phyloP scores from a whole-genome alignment of 2,113 vertebrate species.

The Probosciger aterrimus region DNA sequence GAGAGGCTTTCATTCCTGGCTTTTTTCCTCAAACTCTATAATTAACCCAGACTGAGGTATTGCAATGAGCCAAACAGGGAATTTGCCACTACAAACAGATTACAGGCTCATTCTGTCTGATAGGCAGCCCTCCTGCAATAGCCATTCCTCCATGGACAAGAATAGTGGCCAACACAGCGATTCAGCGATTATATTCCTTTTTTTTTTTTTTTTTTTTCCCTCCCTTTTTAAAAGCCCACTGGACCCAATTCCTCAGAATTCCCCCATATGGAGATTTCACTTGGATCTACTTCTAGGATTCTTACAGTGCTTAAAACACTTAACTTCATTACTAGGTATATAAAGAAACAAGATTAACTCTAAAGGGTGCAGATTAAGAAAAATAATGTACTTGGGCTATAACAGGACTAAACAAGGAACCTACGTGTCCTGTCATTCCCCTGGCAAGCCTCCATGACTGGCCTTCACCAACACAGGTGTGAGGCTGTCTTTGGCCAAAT shows the following conservation, averaged over 20 bases:
- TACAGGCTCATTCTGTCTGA: not conserved
- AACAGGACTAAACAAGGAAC: not conserved
- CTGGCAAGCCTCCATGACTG: fast-evolving
- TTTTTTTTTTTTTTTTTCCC: not conserved
- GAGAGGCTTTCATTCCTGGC: not conserved
- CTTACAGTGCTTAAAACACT: not conserved
- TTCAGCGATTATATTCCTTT: not conserved
- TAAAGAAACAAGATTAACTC: not conserved
- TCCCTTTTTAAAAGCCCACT: not conserved
- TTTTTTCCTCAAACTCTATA: not conserved
- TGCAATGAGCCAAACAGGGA: not conserved
- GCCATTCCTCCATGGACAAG: not conserved
- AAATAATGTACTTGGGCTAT: not conserved
- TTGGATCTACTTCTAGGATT: not conserved
- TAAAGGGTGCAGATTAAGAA: not conserved
- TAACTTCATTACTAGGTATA: not conserved
- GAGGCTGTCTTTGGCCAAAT: not conserved
- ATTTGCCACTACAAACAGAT: slow-evolving; percentile 13
- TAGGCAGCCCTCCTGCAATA: not conserved
- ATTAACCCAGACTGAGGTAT: not conserved
- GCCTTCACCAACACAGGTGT: not conserved
- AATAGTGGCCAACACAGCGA: not conserved
- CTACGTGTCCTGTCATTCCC: not conserved
- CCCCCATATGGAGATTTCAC: not conserved
- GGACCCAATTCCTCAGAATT: not conserved